Evolutionary conservation across 2,888 invertebrate species (phyloP).

Genomic region (Mythimna pallens): DNA sequence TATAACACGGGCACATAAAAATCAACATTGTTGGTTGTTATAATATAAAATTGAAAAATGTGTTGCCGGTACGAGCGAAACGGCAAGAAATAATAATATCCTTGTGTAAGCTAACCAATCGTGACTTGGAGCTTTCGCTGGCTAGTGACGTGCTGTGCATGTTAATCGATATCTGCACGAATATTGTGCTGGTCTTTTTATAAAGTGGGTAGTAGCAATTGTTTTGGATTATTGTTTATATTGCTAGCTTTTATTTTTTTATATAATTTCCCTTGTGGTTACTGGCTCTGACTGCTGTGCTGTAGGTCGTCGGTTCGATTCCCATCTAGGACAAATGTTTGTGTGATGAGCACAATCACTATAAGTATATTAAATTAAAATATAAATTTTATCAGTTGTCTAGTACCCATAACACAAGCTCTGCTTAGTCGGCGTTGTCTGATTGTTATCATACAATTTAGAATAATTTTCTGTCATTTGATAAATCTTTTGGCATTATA

Average conservation of each 20-base stretch:
- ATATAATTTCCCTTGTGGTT: too few species aligned
- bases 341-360: too few species aligned
- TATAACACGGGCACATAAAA: conserved; percentile 50
- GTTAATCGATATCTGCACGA: conserved; percentile 53
- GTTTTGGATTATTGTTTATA: conserved; percentile 4
- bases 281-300: too few species aligned
- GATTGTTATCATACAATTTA: too few species aligned
- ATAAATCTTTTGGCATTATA: too few species aligned
- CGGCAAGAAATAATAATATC: conserved; percentile 85
- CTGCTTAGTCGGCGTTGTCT: too few species aligned
- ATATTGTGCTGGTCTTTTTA: conserved; percentile 29
- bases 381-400: too few species aligned
- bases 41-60: conserved; percentile 75
- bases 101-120: conserved; percentile 85
- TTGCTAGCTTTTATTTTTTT: neutral
- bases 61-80: conserved; percentile 70
- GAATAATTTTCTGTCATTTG: too few species aligned
- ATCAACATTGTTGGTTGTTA: conserved; percentile 59
- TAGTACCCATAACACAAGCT: too few species aligned
- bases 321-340: too few species aligned
- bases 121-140: conserved; percentile 83
- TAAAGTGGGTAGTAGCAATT: conserved; percentile 2
- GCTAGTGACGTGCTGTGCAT: conserved; percentile 65
- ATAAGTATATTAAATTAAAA: too few species aligned
- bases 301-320: too few species aligned